phyloP scores from a whole-genome alignment of 1,140 invertebrate genomes.

The Zeugodacus cucurbitae region DNA sequence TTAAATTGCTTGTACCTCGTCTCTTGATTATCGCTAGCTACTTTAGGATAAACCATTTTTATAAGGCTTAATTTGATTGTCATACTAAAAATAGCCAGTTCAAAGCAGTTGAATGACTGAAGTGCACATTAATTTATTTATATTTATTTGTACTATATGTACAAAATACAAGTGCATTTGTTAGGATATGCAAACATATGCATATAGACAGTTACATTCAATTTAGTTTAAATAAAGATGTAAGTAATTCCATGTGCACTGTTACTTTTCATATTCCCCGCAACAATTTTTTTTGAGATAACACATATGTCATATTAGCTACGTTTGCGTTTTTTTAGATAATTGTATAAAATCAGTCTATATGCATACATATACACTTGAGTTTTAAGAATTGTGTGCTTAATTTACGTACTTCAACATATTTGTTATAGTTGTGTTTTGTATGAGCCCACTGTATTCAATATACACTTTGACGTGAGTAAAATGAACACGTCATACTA shows the following conservation, averaged over 20 bases:
- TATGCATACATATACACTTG: too few relatives aligned
- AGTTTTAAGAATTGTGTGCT: too few relatives aligned
- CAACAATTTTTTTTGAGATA: too few relatives aligned
- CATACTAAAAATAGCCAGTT: constrained; percentile 35
- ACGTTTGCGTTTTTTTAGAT: too few relatives aligned
- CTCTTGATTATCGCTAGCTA: neutral
- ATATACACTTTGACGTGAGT: neutral
- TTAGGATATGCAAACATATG: neutral
- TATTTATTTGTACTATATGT: neutral
- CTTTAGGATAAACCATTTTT: neutral
- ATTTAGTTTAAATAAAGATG: neutral
- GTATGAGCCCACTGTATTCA: neutral
- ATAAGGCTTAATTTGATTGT: constrained; percentile 29
- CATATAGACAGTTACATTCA: neutral
- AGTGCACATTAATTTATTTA: neutral
- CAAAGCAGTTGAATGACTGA: constrained; percentile 7
- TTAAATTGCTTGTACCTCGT: neutral
- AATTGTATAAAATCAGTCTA: too few relatives aligned
- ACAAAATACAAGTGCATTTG: neutral
- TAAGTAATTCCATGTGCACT: neutral
- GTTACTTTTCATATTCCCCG: neutral
- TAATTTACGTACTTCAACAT: neutral
- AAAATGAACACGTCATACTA: neutral
- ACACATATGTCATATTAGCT: too few relatives aligned
- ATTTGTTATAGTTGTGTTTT: neutral